Base-by-base conservation (phyloP, 2,113 vertebrate species). In the Setophaga kirtlandii region DNA sequence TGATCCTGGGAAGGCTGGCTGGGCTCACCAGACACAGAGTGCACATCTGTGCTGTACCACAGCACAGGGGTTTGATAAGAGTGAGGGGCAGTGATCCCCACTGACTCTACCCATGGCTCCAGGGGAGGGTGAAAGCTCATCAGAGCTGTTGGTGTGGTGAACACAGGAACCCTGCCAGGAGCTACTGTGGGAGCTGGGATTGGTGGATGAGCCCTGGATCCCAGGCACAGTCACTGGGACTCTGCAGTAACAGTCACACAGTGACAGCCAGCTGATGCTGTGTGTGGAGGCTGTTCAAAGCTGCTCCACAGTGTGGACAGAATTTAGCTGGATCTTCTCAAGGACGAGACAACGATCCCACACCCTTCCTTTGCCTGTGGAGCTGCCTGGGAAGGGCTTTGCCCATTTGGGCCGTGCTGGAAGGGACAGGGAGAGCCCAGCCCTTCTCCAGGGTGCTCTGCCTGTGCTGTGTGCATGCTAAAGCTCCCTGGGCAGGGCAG, bases 141-240 rank as follows among this genome's bases (percentile, higher is more conserved):
- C 23, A 0, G 2, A 24, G 62, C 65, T 64, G 55, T 22, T 62
- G 18, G 39, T 67, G 58, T 41, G 37, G 37, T 37, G 37, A 37
- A 37, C 37, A 1, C 1, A 13, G 55, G 44, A 62, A 41, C 42
- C 62, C 23, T 50, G 0, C 3, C 31, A 68, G 67, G 77, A 86
- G 42, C 53, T 47, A 7, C 1, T 33, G 76, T 0, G 0, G 24
- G 46, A 78, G 50, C n/a, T 41, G 52, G 25, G n/a, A 21, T n/a
- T 31, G n/a, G 19, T 5, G 9, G 39, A 14, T 75, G n/a, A 44
- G 47, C 41, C 12, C 86, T 49, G 65, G 21, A 10, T 37, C n/a
- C 14, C 67, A 49, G 75, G 11, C 50, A 46, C n/a, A 11, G 50
- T 18, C 25, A 3, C 52, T 47, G 75, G 33, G 83, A 21, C 70